Percentiles rank a stretch among this genome's conserved stretches.
phyloP scores from a whole-genome alignment of 1,140 invertebrate genomes.

The Drosophila ficusphila region DNA sequence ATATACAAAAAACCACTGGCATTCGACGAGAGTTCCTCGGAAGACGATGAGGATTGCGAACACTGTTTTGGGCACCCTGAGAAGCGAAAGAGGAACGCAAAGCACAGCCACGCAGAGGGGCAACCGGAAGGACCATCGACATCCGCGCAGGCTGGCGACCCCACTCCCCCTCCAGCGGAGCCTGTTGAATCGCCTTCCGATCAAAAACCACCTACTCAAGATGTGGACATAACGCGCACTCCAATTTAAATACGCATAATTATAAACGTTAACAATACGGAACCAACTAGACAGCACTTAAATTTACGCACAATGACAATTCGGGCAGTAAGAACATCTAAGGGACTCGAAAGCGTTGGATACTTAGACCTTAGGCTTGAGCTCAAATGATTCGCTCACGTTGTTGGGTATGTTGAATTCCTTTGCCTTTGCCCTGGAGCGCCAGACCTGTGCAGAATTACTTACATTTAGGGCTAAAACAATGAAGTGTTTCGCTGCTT shows the following conservation, averaged over 20 bases:
- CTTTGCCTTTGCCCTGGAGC: conserved; percentile 63
- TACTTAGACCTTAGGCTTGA: conserved; percentile 62
- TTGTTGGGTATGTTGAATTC: conserved; percentile 61
- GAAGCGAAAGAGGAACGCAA: conserved; percentile 86
- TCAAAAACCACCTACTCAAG: not conserved
- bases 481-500: not conserved
- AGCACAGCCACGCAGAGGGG: conserved; percentile 7
- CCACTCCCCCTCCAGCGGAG: not conserved
- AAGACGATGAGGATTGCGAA: conserved; percentile 92
- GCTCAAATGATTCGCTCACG: conserved; percentile 66
- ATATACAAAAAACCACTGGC: conserved; percentile 92
- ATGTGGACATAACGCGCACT: conserved; percentile 12
- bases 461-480: not conserved
- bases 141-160: conserved; percentile 23
- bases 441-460: conserved; percentile 65
- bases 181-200: not conserved
- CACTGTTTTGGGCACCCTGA: conserved; percentile 94
- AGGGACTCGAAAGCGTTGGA: not conserved
- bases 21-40: conserved; percentile 93
- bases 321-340: conserved; percentile 15
- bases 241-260: conserved; percentile 30
- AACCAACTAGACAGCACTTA: conserved; percentile 21
- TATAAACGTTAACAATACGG: conserved; percentile 39
- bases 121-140: conserved; percentile 42
- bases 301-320: conserved; percentile 16